Evolutionary conservation across 2,888 invertebrate genomes (phyloP).

Genomic region (Pimpla rufipes): DNA sequence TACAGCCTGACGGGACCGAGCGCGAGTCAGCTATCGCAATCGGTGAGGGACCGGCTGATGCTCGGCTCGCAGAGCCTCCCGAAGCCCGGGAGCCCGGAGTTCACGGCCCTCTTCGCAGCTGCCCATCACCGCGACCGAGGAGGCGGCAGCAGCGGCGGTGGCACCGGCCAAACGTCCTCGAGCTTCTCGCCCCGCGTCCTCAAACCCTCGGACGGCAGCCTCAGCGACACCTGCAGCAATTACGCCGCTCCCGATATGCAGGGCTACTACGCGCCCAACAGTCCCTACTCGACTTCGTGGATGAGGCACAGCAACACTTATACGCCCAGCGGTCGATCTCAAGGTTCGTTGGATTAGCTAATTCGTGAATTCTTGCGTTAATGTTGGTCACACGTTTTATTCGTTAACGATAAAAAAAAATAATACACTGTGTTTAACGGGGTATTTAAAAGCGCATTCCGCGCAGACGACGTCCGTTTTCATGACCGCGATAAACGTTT

Average conservation of each 20-base stretch:
- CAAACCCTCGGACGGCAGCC: slow-evolving; percentile 90
- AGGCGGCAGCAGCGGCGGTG: slow-evolving; percentile 75
- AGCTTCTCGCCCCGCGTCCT: slow-evolving; percentile 82
- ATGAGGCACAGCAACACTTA: slow-evolving; percentile 92
- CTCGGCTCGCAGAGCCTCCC: slow-evolving; percentile 95
- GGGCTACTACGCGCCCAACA: slow-evolving; percentile 85
- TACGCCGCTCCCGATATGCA: slow-evolving; percentile 88
- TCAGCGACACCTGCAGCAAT: slow-evolving; percentile 95
- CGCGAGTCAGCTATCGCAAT: slow-evolving; percentile 94
- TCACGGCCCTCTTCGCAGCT: slow-evolving; percentile 88
- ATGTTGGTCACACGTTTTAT: background rate
- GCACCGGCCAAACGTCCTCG: slow-evolving; percentile 79
- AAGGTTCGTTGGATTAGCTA: slow-evolving; percentile 74
- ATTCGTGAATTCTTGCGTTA: background rate
- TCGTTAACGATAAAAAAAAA: too few species aligned
- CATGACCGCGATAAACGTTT: too few species aligned
- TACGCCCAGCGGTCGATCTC: slow-evolving; percentile 82
- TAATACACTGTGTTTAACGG: too few species aligned
- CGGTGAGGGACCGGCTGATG: slow-evolving; percentile 93
- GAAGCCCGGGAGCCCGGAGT: slow-evolving; percentile 91
- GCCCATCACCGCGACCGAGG: slow-evolving; percentile 83
- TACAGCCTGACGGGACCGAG: slow-evolving; percentile 94
- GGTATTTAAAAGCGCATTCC: too few species aligned
- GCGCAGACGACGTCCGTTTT: too few species aligned
- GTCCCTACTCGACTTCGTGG: slow-evolving; percentile 92